These are phyloP conservation scores for Vombatus ursinus DNA, from an alignment of 2,113 vertebrate species.

Conservation along the genomic window DNA sequence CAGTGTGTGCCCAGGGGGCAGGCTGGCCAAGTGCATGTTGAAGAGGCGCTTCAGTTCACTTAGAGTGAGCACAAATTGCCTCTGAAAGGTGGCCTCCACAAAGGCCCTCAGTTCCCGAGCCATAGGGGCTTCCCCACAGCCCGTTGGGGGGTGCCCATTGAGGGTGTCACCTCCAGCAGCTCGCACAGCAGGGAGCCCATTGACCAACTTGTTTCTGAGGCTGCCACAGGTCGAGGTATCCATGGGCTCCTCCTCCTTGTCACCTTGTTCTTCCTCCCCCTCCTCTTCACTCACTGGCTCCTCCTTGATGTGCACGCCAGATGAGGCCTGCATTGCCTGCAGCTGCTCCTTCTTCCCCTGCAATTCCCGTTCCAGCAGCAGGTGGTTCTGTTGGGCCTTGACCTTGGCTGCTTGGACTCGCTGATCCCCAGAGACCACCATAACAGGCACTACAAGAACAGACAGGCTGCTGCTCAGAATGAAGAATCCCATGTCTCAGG, in stretches of 20 bases:
- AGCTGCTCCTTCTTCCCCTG: constrained; percentile 83
- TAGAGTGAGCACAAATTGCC: constrained; percentile 95
- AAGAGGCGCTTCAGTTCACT: constrained; percentile 97
- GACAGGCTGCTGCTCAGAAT: background rate
- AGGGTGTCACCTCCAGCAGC: constrained; percentile 77
- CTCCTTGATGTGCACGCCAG: constrained; percentile 58
- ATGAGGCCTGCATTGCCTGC: background rate
- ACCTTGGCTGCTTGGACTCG: constrained; percentile 89
- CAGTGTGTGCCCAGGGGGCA: constrained; percentile 90
- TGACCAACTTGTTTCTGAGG: constrained; percentile 86
- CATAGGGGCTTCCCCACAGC: constrained; percentile 71
- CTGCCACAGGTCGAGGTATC: constrained; percentile 81
- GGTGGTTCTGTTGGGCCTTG: constrained; percentile 87
- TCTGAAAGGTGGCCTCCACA: constrained; percentile 91
- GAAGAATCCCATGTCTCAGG: background rate
- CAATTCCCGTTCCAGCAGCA: constrained; percentile 88
- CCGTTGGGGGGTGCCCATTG: constrained; percentile 82
- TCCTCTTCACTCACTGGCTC: constrained; percentile 90
- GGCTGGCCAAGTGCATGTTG: constrained; percentile 95
- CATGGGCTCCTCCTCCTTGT: constrained; percentile 89
- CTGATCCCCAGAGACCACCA: constrained; percentile 91
- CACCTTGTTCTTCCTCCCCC: constrained; percentile 87
- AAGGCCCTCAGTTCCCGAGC: constrained; percentile 92
- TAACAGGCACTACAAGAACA: constrained; percentile 72
- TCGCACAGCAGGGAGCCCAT: constrained; percentile 84